Evolutionary conservation across 2,888 invertebrate genomes (phyloP), one percentile per base, ranked within the genome.

Genomic region (Gasteruption jaculator): DNA sequence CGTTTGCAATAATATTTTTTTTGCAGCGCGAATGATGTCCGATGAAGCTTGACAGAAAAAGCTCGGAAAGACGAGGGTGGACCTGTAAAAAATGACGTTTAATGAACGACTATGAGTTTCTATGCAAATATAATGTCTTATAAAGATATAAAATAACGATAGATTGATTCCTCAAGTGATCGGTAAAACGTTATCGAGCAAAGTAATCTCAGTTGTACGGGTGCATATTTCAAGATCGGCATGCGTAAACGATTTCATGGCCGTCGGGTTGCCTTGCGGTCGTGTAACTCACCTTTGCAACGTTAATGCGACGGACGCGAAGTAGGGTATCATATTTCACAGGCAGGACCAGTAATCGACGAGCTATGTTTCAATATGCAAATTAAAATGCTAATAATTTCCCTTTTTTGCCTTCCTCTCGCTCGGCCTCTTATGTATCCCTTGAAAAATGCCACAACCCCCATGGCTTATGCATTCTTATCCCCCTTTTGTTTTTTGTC

Each of bases 201-300:
- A 48, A 53, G 57, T 58, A 56, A 65, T 65, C 64, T 61, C 50
- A 56, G 56, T 58, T 55, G n/a, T 56, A 52, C 63, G 63, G 62
- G 65, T 63, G 65, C 65, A 68, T 68, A 65, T 68, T 68, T 68
- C 65, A 65, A 62, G 65, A 68, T 67, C 66, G 65, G 68, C 66
- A 66, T 68, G 65, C 68, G 61, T 63, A 65, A 66, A 67, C 61
- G 60, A 63, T 64, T 62, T 68, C 68, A 68, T 66, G 68, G 66
- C 65, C 68, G 64, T 62, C 64, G 59, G 61, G 63, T 68, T 66
- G 60, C 61, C 65, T 65, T 63, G 67, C 63, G 66, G 67, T 65
- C 65, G 56, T 64, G 64, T 63, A 66, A 64, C 65, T 67, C 62
- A 62, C 61, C 57, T 63, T 58, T 59, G 56, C 59, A 59, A 63